Conservation (phyloP, 2,888 invertebrate species). For the Leucophenga maculata region DNA sequence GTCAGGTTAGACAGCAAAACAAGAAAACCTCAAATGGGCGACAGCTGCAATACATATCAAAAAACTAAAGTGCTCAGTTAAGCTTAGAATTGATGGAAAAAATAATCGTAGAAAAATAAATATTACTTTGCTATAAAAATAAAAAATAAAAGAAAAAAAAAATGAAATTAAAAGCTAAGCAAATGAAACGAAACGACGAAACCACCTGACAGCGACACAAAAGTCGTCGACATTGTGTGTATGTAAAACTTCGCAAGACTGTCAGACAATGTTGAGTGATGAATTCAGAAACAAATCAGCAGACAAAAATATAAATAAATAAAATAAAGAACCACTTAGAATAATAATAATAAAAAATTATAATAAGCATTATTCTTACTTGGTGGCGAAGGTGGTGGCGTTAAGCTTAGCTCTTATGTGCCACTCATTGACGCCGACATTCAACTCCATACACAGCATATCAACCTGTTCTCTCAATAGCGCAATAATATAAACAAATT, state of each 20-base stretch:
- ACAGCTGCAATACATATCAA: conserved; percentile 58
- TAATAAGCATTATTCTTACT: conserved; percentile 18
- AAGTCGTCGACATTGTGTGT: conserved; percentile 1
- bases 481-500: conserved; percentile 27
- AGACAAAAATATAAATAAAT: background rate
- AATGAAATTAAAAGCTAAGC: no score
- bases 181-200: background rate
- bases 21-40: conserved; percentile 52
- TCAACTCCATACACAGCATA: conserved; percentile 26
- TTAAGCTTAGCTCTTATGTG: background rate
- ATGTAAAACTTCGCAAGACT: conserved; percentile 1
- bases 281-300: background rate
- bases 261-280: background rate
- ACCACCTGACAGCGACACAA: conserved; percentile 14
- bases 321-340: background rate
- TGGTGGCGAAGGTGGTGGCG: conserved; percentile 10
- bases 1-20: conserved; percentile 37
- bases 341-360: conserved; percentile 14
- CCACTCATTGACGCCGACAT: no score
- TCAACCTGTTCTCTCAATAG: conserved; percentile 47
- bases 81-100: conserved; percentile 31
- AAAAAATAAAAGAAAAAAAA: background rate
- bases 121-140: background rate
- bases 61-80: conserved; percentile 51
- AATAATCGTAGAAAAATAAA: background rate